Base-by-base conservation (phyloP, 2,797 vertebrate genomes). In the Pyrocephalus nanus region DNA sequence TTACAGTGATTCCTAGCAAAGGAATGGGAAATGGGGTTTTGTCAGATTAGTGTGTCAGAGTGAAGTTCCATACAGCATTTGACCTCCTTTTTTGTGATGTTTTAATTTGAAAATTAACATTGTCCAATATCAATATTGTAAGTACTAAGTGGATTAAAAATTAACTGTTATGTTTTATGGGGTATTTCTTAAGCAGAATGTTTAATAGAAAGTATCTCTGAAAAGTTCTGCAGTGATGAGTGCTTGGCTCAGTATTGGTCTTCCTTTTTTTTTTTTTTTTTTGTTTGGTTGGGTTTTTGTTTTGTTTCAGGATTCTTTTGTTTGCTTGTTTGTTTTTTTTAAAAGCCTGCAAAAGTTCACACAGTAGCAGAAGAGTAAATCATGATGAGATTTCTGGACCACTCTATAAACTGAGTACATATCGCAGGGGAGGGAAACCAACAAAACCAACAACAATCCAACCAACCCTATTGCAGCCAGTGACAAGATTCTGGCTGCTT, bases 101-200 rank as follows among this genome's bases (percentile, higher is more conserved):
- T 95, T 75, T 88, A 40, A 61, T 84, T 88, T 50, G 60, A 82
- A 91, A 93, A 77, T 61, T 75, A 88, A 55, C 14, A 30, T 25
- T 77, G 27, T 75, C 38, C 30, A 81, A 64, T 69, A 84, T 25
- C 76, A 71, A 64, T 67, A 73, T 62, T 1, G 1, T 34, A 81
- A 86, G 34, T 57, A 75, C 22, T 60, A 80, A 81, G 34, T 76
- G 76, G 47, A 86, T 93, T 86, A 72, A 96, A 86, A 86, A 92
- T 26, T 79, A 92, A 74, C 34, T 27, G 7, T 32, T 89, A 55
- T 15, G 9, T 34, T 86, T 92, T 55, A 76, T 34, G 34, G 40
- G 38, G 13, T 50, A 53, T 90, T 81, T 83, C 25, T 92, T 64
- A 53, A 64, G 75, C 54, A 84, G 48, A 84, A 64, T 64, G n/a